A percentile compares a stretch with the other conserved stretches of the same genome.
These are phyloP conservation scores for Geodia barretti DNA, from an alignment of 37 sponge, comb jelly and placozoan genomes.

Conservation along the genomic window DNA sequence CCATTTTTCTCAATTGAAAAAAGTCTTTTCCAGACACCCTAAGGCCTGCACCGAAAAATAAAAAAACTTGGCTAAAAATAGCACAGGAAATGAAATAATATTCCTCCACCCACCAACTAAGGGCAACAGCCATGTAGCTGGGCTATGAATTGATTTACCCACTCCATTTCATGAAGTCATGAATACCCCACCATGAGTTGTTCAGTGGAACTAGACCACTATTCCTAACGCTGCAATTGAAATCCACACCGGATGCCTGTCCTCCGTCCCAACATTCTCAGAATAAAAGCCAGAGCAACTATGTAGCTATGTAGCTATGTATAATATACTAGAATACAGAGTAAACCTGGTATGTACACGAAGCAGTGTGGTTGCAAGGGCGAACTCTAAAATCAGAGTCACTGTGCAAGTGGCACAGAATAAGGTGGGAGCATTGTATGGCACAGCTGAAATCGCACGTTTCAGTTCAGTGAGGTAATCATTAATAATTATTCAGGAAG, in stretches of 20 bases:
- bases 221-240: background rate
- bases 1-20: constrained; percentile 24
- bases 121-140: too few relatives aligned
- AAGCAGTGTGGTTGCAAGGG: background rate
- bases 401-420: too few relatives aligned
- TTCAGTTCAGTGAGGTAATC: background rate
- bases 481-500: background rate
- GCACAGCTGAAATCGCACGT: background rate
- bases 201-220: background rate
- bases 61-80: background rate
- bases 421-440: background rate
- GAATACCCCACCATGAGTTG: background rate
- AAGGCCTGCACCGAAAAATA: constrained; percentile 4
- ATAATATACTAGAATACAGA: too few relatives aligned
- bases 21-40: constrained; percentile 47
- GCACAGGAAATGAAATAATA: too few relatives aligned
- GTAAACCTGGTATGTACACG: background rate
- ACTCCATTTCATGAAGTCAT: background rate
- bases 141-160: background rate
- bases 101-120: too few relatives aligned
- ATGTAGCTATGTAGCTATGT: too few relatives aligned
- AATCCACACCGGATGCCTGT: background rate
- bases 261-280: too few relatives aligned
- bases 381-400: background rate
- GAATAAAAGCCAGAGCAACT: background rate